Evolutionary conservation across 2,888 invertebrate genomes (phyloP), one percentile per base, ranked within the genome.

Genomic region (Drosophila affinis): DNA sequence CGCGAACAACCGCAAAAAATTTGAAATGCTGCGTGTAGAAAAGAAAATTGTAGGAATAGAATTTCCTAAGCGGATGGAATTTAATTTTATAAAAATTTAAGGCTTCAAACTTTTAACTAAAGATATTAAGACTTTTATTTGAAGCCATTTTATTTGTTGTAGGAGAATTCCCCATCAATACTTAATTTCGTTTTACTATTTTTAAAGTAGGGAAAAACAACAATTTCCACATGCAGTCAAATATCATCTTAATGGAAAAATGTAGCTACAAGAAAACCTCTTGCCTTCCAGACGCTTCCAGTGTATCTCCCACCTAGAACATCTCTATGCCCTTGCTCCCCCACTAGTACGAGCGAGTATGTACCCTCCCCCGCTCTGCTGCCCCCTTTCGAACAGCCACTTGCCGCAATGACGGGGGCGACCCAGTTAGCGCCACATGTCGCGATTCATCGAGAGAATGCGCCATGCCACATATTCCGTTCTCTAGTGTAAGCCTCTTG

Each of bases 351-450:
- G 3, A 24, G 24, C 24, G 3, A 24, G 24, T 4, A 24, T 24
- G 4, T 24, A 24, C 5, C 24, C 24, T 14, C 5, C 14, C 14
- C 39, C 39, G 39, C n/a, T 3, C n/a, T 7, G n/a, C 3, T n/a
- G 39, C 5, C 21, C 29, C 29, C 55, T 18, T 24, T 3, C 5
- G 18, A 55, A 48, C 3, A 24, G 53, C 27, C 67, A 55, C 54
- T 67, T 65, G 65, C 12, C 9, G n/a, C 14, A 44, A 29, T 46
- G 56, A 60, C 18, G 27, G 21, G 47, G 51, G 44, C 64, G 48
- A 17, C 61, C 34, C 49, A 60, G 62, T 81, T 68, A 71, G 64
- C 53, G 76, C 32, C 71, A 74, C 70, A 76, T 76, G 68, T 51
- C 60, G 62, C 34, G 52, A 67, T 77, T 39, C 39, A 39, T 2